Evolutionary conservation across 2,888 invertebrate species (phyloP).

Genomic region (Alviniconcha strummeri): DNA sequence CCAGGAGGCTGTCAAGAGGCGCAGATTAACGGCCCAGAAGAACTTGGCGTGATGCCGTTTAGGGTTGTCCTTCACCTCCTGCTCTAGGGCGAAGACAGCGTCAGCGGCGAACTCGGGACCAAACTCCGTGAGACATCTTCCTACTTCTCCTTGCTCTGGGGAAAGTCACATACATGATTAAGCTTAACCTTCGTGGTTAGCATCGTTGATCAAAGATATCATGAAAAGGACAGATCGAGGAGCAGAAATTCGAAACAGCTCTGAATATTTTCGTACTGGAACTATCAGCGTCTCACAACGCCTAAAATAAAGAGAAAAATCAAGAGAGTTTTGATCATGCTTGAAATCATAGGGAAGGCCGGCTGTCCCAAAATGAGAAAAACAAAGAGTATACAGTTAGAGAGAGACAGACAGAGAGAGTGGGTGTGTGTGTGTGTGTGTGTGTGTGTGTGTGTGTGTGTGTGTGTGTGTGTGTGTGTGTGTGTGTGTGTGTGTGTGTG

Average conservation of each 20-base stretch:
- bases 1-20: not conserved
- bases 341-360: not conserved
- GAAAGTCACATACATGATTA: not conserved
- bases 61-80: not conserved
- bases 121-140: not conserved
- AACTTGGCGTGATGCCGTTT: not conserved
- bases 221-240: not conserved
- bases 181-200: too few species aligned
- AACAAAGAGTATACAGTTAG: not conserved
- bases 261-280: not conserved
- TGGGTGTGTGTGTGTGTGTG: not conserved
- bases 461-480: not conserved
- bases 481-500: not conserved
- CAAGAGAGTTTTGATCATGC: not conserved
- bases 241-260: not conserved
- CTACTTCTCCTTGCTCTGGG: not conserved
- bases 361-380: not conserved
- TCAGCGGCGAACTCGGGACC: not conserved
- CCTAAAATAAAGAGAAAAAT: too few species aligned
- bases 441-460: not conserved
- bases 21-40: not conserved
- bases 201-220: too few species aligned
- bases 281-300: too few species aligned
- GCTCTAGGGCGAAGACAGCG: not conserved
- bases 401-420: conserved; percentile 5